These are phyloP conservation scores for Lomographa bimaculata DNA, from an alignment of 2,888 invertebrate species.

Conservation along the genomic window DNA sequence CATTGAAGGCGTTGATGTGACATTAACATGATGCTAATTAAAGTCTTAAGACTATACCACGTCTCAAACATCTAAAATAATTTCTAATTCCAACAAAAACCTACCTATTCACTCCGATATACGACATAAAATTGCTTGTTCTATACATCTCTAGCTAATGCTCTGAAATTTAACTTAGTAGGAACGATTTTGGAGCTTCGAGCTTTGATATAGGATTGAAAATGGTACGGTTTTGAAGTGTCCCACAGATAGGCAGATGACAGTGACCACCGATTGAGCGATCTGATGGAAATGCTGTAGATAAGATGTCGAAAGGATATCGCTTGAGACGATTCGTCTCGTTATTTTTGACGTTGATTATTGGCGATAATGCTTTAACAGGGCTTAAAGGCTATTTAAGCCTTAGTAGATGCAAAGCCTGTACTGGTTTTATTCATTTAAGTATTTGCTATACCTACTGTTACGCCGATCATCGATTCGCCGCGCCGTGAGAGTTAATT, in stretches of 20 bases:
- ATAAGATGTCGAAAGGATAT: constrained; percentile 57
- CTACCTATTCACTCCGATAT: constrained; percentile 26
- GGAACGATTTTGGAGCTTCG: constrained; percentile 27
- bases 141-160: too few relatives aligned
- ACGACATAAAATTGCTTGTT: constrained; percentile 33
- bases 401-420: too few relatives aligned
- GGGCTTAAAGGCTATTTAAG: constrained; percentile 20
- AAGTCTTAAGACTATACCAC: constrained; percentile 40
- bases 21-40: constrained; percentile 62
- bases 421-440: too few relatives aligned
- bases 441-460: too few relatives aligned
- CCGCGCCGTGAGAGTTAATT: too few relatives aligned
- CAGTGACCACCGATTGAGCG: constrained; percentile 68
- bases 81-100: background rate
- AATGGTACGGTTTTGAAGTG: constrained; percentile 44
- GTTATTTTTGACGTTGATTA: constrained; percentile 60
- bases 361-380: constrained; percentile 31
- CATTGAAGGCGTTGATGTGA: constrained; percentile 54
- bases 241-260: constrained; percentile 55
- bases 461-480: too few relatives aligned
- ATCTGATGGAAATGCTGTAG: constrained; percentile 55
- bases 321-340: constrained; percentile 54
- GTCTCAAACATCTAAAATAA: constrained; percentile 12
- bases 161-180: too few relatives aligned
- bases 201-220: constrained; percentile 33